Percentiles rank a stretch among this genome's conserved stretches.
These are phyloP conservation scores for Gyps fulvus DNA, from an alignment of 2,113 vertebrate genomes.

Conservation along the genomic window DNA sequence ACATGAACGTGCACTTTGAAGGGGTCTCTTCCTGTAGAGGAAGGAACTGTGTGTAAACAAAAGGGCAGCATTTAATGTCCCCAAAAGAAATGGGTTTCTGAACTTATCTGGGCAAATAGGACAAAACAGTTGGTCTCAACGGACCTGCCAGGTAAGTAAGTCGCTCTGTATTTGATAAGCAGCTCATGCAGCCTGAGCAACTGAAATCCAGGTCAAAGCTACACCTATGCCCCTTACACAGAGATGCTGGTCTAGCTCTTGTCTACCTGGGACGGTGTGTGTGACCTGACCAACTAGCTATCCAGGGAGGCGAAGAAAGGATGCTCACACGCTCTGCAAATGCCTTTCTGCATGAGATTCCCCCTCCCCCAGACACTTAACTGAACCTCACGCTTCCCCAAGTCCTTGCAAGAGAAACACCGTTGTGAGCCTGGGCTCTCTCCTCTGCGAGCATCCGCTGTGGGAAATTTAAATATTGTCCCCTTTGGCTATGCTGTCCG, in stretches of 20 bases:
- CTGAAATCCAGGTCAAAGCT: background rate
- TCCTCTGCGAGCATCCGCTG: background rate
- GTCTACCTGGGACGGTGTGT: background rate
- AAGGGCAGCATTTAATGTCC: background rate
- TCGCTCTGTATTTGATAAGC: background rate
- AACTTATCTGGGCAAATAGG: background rate
- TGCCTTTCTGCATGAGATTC: background rate
- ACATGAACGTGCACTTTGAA: background rate
- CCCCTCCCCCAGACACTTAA: background rate
- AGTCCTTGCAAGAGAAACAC: background rate
- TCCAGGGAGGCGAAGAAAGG: rapidly evolving
- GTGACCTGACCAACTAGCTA: background rate
- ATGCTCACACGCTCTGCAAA: background rate
- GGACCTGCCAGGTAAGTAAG: background rate
- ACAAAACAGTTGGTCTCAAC: background rate
- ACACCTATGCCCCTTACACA: background rate
- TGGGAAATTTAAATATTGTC: constrained; percentile 10
- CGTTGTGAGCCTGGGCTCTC: background rate
- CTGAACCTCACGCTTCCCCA: background rate
- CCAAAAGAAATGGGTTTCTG: background rate
- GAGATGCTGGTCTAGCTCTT: background rate
- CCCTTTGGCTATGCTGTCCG: constrained; percentile 34
- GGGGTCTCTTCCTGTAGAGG: background rate
- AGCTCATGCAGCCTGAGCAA: background rate
- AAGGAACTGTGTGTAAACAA: background rate